Conservation (phyloP, 1,140 invertebrate species). For the Drosophila oshimai region DNA sequence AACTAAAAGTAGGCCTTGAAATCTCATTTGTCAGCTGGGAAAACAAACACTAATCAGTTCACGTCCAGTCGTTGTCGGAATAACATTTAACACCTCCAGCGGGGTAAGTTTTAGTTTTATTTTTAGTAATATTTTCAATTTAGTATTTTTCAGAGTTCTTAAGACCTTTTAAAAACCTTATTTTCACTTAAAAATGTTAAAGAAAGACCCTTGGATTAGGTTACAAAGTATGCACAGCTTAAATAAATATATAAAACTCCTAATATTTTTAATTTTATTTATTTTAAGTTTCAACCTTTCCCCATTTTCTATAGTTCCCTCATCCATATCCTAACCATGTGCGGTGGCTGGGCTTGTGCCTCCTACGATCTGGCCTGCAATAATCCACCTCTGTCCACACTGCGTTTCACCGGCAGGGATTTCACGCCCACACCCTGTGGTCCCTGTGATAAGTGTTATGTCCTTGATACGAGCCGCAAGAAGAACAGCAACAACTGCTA, state of each 20-base stretch:
- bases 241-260: too few species aligned
- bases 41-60: neutral
- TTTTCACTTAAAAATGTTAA: too few species aligned
- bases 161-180: too few species aligned
- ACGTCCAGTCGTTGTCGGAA: neutral
- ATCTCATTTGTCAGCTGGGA: neutral
- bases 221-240: too few species aligned
- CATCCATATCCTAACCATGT: slow-evolving; percentile 30
- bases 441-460: slow-evolving; percentile 43
- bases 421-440: slow-evolving; percentile 63
- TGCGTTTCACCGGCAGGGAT: slow-evolving; percentile 52
- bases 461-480: slow-evolving; percentile 35
- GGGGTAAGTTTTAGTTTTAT: slow-evolving; percentile 12
- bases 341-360: slow-evolving; percentile 65
- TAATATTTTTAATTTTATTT: neutral
- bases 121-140: neutral
- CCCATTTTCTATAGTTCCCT: neutral
- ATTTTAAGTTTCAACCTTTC: neutral
- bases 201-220: too few species aligned
- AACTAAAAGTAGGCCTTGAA: neutral
- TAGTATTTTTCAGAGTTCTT: neutral
- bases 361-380: slow-evolving; percentile 51
- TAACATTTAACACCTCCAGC: neutral
- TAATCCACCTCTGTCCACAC: slow-evolving; percentile 54
- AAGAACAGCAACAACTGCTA: slow-evolving; percentile 30